phyloP scores from a whole-genome alignment of 2,888 invertebrate genomes.

The Rhyacophila evoluta region DNA sequence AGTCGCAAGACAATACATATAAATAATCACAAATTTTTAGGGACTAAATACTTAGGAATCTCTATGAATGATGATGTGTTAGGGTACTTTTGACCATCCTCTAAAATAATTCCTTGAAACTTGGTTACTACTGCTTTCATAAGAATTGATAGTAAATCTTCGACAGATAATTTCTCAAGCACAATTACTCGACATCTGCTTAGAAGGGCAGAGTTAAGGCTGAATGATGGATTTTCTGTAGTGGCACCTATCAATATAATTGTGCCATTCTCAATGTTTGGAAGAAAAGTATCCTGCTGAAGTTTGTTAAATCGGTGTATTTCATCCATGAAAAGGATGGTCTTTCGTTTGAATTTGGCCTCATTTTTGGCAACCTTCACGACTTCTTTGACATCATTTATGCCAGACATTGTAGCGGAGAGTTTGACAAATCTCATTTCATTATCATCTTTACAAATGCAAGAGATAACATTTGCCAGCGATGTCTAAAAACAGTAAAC shows the following conservation, averaged over 20 bases:
- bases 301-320: conserved; percentile 88
- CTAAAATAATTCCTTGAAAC: conserved; percentile 59
- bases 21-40: too few relatives aligned
- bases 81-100: neutral
- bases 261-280: conserved; percentile 84
- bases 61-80: conserved; percentile 41
- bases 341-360: conserved; percentile 75
- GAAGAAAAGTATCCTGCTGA: conserved; percentile 85
- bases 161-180: conserved; percentile 75
- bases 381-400: conserved; percentile 82
- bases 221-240: conserved; percentile 90
- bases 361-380: conserved; percentile 81
- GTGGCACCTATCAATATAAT: conserved; percentile 85
- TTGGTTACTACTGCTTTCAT: conserved; percentile 67
- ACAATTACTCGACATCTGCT: conserved; percentile 84
- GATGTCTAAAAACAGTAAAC: conserved; percentile 78
- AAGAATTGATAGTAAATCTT: conserved; percentile 74
- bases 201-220: conserved; percentile 81
- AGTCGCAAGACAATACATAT: too few relatives aligned
- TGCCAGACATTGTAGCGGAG: conserved; percentile 82
- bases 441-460: conserved; percentile 73
- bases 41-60: conserved; percentile 57
- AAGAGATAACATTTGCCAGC: conserved; percentile 78
- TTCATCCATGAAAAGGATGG: conserved; percentile 88
- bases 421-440: conserved; percentile 77